phyloP scores from a whole-genome alignment of 37 sponge, comb jelly and placozoan species.

The Hexactinellida sp. region DNA sequence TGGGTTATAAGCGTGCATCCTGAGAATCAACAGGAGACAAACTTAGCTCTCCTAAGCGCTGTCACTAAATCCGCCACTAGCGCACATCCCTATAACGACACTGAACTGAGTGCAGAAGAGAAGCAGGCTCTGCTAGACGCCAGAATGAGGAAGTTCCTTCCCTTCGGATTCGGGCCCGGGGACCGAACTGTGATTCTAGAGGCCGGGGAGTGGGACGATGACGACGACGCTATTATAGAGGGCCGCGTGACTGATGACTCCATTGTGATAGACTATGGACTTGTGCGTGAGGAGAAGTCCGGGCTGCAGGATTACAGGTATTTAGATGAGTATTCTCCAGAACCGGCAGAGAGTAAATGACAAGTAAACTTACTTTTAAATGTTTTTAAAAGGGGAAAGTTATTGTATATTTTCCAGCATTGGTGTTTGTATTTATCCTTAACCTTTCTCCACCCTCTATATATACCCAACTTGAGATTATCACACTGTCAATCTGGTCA shows the following conservation, averaged over 20 bases:
- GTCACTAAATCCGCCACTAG: not conserved
- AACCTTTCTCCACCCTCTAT: too few relatives aligned
- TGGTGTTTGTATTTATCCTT: too few relatives aligned
- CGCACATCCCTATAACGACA: not conserved
- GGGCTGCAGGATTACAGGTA: not conserved
- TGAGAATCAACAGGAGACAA: not conserved
- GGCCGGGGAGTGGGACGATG: constrained; percentile 40
- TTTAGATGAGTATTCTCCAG: not conserved
- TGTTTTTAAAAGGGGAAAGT: not conserved
- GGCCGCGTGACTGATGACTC: not conserved
- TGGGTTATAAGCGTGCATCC: not conserved
- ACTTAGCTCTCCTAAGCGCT: not conserved
- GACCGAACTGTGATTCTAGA: constrained; percentile 33
- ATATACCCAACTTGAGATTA: too few relatives aligned
- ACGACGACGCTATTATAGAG: constrained; percentile 21
- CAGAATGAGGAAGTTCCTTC: constrained; percentile 35
- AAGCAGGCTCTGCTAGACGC: not conserved
- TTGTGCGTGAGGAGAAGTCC: not conserved
- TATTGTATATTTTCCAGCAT: too few relatives aligned
- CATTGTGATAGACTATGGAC: not conserved
- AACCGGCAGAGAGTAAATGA: not conserved
- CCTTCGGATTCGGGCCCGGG: constrained; percentile 50
- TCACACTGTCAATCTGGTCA: too few relatives aligned
- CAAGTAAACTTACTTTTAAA: not conserved
- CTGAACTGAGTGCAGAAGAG: not conserved